A percentile compares a stretch with the other conserved stretches of the same genome.
Conservation (phyloP, 1,140 invertebrate genomes). For the Caligus rogercresseyi region DNA sequence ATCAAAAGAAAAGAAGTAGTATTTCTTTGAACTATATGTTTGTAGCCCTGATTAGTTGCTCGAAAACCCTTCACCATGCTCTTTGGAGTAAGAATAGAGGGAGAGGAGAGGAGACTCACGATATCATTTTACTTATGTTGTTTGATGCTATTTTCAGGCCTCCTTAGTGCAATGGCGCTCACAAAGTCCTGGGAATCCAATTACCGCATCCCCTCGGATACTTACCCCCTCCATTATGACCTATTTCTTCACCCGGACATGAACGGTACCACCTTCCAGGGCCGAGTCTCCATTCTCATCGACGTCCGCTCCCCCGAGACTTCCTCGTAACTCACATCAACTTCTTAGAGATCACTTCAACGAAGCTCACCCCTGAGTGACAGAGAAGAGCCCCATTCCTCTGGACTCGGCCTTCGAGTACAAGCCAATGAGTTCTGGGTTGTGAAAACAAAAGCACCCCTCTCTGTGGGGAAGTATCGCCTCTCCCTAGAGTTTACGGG, state of each 20-base stretch:
- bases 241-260: slow-evolving; percentile 52
- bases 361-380: background rate
- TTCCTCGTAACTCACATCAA: slow-evolving; percentile 51
- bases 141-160: too few relatives aligned
- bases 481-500: slow-evolving; percentile 47
- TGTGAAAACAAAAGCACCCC: slow-evolving; percentile 33
- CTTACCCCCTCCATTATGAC: slow-evolving; percentile 52
- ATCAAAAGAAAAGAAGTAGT: too few relatives aligned
- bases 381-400: slow-evolving; percentile 29
- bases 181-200: slow-evolving; percentile 28
- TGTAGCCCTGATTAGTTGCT: too few relatives aligned
- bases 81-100: too few relatives aligned
- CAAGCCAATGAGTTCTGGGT: slow-evolving; percentile 42
- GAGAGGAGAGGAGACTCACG: too few relatives aligned
- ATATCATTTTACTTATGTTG: too few relatives aligned
- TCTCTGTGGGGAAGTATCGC: slow-evolving; percentile 39
- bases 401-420: slow-evolving; percentile 32
- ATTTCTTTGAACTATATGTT: too few relatives aligned
- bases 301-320: slow-evolving; percentile 37
- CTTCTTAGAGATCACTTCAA: slow-evolving; percentile 21
- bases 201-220: slow-evolving; percentile 40
- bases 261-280: slow-evolving; percentile 43
- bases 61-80: too few relatives aligned
- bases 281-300: slow-evolving; percentile 48
- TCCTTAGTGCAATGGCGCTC: slow-evolving; percentile 13